A percentile compares a stretch with the other conserved stretches of the same genome.
Conservation (phyloP, 1,140 invertebrate species). For the Scaptomyza montana region DNA sequence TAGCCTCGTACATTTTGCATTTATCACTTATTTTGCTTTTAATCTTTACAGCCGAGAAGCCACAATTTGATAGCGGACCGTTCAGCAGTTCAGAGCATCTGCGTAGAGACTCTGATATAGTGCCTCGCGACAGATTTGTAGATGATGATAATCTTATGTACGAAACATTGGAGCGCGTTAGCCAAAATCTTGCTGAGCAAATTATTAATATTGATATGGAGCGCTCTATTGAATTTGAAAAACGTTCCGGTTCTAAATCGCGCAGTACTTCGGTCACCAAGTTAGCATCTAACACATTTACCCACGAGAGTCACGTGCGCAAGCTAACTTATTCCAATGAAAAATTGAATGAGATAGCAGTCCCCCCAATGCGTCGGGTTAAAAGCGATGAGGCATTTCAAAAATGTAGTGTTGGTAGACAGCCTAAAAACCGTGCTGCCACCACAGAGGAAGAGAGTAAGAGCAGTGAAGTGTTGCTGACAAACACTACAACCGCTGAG, state of each 20-base stretch:
- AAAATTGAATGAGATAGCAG: constrained; percentile 22
- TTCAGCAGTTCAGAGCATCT: background rate
- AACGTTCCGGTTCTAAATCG: constrained; percentile 56
- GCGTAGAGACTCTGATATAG: constrained; percentile 4
- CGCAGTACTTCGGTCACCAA: constrained; percentile 53
- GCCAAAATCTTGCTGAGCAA: constrained; percentile 53
- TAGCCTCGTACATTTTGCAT: constrained; percentile 21
- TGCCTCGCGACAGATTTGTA: background rate
- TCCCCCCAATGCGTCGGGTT: constrained; percentile 16
- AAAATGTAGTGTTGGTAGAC: constrained; percentile 14
- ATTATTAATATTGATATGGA: constrained; percentile 61
- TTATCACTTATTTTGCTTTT: constrained; percentile 59
- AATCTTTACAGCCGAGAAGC: constrained; percentile 52
- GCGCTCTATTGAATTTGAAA: constrained; percentile 59
- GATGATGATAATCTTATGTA: constrained; percentile 50
- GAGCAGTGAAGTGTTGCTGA: background rate
- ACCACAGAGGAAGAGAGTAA: constrained; percentile 23
- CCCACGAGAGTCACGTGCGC: constrained; percentile 43
- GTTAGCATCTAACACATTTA: background rate
- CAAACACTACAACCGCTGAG: background rate
- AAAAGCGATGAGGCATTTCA: constrained; percentile 35
- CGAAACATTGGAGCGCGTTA: constrained; percentile 54
- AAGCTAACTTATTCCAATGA: constrained; percentile 68
- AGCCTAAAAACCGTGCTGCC: constrained; percentile 18
- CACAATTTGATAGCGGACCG: constrained; percentile 19